These are phyloP conservation scores for Apodemia hepburni DNA, from an alignment of 2,888 invertebrate genomes.

Conservation along the genomic window DNA sequence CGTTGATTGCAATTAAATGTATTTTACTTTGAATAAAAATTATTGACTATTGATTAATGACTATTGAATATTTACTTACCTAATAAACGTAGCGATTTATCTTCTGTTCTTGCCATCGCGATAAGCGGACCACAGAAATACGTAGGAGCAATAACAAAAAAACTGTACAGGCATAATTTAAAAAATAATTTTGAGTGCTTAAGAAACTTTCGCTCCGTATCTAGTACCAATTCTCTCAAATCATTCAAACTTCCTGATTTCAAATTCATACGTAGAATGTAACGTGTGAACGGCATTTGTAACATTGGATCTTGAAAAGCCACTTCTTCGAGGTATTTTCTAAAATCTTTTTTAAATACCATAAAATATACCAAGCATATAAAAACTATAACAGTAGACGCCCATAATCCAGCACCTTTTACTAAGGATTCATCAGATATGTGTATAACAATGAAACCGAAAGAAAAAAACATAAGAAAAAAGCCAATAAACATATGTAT, in stretches of 20 bases:
- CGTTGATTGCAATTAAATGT: no score
- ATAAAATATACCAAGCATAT: constrained; percentile 56
- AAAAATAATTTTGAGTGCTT: constrained; percentile 48
- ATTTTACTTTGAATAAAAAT: no score
- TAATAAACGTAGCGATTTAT: constrained; percentile 51
- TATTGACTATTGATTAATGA: no score
- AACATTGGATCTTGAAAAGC: constrained; percentile 49
- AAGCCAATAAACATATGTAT: constrained; percentile 52
- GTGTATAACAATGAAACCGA: constrained; percentile 48
- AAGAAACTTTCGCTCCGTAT: constrained; percentile 48
- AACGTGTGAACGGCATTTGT: constrained; percentile 52
- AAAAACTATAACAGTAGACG: constrained; percentile 61
- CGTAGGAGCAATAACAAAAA: constrained; percentile 50
- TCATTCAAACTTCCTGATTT: constrained; percentile 41
- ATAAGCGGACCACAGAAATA: constrained; percentile 59
- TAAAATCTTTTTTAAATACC: constrained; percentile 49
- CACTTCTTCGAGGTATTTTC: constrained; percentile 53
- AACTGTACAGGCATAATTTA: constrained; percentile 48
- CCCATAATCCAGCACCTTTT: constrained; percentile 68
- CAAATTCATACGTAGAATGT: constrained; percentile 35
- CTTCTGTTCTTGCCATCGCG: constrained; percentile 46
- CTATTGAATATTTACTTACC: constrained; percentile 41
- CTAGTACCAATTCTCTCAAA: constrained; percentile 46
- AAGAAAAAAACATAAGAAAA: constrained; percentile 54
- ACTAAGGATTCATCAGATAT: constrained; percentile 45